Evolutionary conservation across 2,113 vertebrate genomes (phyloP).

Genomic region (Perca schrenkii): DNA sequence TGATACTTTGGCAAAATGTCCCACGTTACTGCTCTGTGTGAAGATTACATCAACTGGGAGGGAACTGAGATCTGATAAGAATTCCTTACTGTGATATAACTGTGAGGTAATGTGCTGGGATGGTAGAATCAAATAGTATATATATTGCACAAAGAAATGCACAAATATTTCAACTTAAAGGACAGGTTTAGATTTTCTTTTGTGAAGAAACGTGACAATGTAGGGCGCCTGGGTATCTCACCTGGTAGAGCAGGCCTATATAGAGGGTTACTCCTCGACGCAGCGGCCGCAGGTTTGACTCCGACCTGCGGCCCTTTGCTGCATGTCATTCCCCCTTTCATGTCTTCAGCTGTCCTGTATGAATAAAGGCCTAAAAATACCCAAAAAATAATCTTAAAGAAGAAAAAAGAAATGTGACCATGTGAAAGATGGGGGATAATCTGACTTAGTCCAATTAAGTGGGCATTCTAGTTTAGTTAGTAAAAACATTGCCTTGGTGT

Average conservation of each 20-base stretch:
- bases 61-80: constrained; percentile 53
- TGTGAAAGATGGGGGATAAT: background rate
- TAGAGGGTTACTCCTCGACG: too few relatives aligned
- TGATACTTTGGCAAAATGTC: constrained; percentile 43
- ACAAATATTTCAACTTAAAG: constrained; percentile 6
- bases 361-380: too few relatives aligned
- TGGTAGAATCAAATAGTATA: background rate
- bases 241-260: too few relatives aligned
- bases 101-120: background rate
- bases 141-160: background rate
- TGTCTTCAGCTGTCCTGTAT: too few relatives aligned
- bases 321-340: too few relatives aligned
- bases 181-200: background rate
- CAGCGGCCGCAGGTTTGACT: too few relatives aligned
- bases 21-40: constrained; percentile 25
- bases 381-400: too few relatives aligned
- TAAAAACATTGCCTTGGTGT: background rate
- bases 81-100: constrained; percentile 11
- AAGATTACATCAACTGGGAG: constrained; percentile 35
- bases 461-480: too few relatives aligned
- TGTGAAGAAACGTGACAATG: background rate
- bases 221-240: too few relatives aligned
- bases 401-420: too few relatives aligned
- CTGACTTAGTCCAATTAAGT: background rate
- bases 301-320: too few relatives aligned